phyloP scores from a whole-genome alignment of 2,888 invertebrate genomes.

The Netelia melanura region DNA sequence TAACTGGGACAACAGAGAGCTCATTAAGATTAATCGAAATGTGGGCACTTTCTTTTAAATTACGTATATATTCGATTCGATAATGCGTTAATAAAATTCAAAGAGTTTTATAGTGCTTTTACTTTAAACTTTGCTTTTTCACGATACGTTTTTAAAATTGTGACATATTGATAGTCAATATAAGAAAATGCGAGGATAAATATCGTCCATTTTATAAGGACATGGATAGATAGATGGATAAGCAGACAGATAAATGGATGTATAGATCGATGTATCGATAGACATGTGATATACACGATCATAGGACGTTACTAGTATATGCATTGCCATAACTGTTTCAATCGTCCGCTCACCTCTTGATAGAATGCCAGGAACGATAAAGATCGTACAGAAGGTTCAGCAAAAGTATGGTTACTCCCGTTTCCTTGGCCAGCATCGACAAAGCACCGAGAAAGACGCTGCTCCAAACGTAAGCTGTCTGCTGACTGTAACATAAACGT shows the following conservation, averaged over 20 bases:
- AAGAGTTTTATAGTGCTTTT: too few species aligned
- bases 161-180: too few species aligned
- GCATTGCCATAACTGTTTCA: not conserved
- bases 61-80: too few species aligned
- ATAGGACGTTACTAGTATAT: not conserved
- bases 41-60: too few species aligned
- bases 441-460: slow-evolving; percentile 90
- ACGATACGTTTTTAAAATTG: too few species aligned
- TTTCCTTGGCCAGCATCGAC: slow-evolving; percentile 95
- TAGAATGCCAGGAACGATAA: slow-evolving; percentile 89
- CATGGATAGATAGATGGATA: too few species aligned
- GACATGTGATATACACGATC: not conserved
- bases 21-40: too few species aligned
- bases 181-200: too few species aligned
- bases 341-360: slow-evolving; percentile 87
- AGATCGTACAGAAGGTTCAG: slow-evolving; percentile 93
- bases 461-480: slow-evolving; percentile 87
- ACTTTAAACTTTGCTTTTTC: too few species aligned
- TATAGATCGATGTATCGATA: not conserved
- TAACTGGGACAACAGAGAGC: not conserved
- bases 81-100: too few species aligned
- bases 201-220: too few species aligned
- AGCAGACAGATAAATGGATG: not conserved
- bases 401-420: slow-evolving; percentile 92
- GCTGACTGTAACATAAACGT: slow-evolving; percentile 82